Conservation (phyloP, 2,888 invertebrate species). For the Harpalus rubripes region DNA sequence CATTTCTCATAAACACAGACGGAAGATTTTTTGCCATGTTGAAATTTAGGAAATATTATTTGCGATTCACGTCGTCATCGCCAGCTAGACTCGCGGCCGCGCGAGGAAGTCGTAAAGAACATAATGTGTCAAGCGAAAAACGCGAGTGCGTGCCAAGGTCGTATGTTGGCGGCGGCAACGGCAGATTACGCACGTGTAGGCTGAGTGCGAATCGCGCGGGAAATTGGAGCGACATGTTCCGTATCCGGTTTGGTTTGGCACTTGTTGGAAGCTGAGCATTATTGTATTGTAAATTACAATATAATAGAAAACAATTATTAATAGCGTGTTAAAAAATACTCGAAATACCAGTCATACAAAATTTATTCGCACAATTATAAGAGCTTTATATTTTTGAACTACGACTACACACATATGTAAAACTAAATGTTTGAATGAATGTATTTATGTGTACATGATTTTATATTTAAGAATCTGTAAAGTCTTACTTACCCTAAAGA, state of each 20-base stretch:
- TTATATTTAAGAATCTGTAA: no score
- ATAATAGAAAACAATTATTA: neutral
- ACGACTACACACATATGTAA: no score
- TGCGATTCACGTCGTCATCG: constrained; percentile 30
- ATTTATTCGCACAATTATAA: no score
- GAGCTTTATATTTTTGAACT: no score
- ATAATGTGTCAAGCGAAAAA: constrained; percentile 60
- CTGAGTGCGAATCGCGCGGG: constrained; percentile 10
- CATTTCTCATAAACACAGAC: constrained; percentile 25
- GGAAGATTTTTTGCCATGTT: constrained; percentile 14
- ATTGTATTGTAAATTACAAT: neutral
- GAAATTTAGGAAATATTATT: constrained; percentile 38
- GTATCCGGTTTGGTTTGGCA: constrained; percentile 23
- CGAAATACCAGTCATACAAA: no score
- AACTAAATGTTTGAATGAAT: no score
- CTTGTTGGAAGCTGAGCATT: neutral
- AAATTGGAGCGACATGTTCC: constrained; percentile 18
- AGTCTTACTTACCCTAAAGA: no score
- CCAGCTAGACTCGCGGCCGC: neutral
- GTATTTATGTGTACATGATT: no score
- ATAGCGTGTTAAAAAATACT: no score
- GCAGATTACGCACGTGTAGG: constrained; percentile 24
- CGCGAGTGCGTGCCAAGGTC: constrained; percentile 65
- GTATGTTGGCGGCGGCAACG: neutral
- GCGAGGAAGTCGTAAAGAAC: constrained; percentile 64